Evolutionary conservation across 2,113 vertebrate genomes (phyloP).

Genomic region (Syngnathus typhle): DNA sequence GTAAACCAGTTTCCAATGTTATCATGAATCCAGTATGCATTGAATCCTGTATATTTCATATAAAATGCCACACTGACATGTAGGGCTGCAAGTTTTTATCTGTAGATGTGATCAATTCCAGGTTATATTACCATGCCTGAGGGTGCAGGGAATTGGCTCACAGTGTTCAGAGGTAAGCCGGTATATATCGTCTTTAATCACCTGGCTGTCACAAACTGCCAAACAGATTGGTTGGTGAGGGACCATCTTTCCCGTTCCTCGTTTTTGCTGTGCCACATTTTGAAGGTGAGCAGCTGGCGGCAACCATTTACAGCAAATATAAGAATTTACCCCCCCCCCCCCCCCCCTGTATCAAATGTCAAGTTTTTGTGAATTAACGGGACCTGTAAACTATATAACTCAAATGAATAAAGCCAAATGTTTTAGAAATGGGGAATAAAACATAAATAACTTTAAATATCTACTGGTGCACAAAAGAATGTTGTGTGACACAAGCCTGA

Average conservation of each 20-base stretch:
- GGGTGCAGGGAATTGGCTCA: conserved; percentile 5
- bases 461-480: conserved; percentile 10
- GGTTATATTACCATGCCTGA: neutral
- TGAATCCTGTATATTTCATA: neutral
- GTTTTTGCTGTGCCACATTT: conserved; percentile 17
- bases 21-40: neutral
- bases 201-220: conserved; percentile 26
- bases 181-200: conserved; percentile 24
- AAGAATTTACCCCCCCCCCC: neutral
- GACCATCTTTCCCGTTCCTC: conserved; percentile 25
- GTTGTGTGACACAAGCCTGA: conserved; percentile 20
- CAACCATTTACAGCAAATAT: neutral
- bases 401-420: neutral
- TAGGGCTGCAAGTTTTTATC: conserved; percentile 3
- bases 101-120: too few species aligned
- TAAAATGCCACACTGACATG: neutral
- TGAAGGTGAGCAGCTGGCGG: conserved; percentile 11
- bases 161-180: neutral
- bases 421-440: neutral
- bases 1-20: neutral
- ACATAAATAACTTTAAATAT: neutral
- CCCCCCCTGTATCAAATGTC: neutral
- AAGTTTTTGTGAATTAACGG: neutral
- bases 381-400: neutral
- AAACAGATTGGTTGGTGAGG: conserved; percentile 39